Evolutionary conservation across 2,888 invertebrate species (phyloP).

Genomic region (Polietes domitor): DNA sequence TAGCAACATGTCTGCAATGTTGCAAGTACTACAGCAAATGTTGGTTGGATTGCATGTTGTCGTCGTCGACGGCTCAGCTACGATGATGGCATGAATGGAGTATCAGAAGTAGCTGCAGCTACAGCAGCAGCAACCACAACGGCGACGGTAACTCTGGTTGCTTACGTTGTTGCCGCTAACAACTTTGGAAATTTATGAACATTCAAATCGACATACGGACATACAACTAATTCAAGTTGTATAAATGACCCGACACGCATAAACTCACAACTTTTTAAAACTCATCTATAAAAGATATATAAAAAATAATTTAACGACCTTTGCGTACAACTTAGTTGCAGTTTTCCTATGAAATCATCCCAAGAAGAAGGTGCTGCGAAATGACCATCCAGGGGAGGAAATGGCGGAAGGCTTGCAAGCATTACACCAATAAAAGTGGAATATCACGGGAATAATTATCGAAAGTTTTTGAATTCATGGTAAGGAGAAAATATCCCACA

Average conservation of each 20-base stretch:
- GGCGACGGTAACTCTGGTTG: no score
- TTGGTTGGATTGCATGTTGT: constrained; percentile 1
- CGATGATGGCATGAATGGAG: constrained; percentile 6
- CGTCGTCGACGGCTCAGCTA: no score
- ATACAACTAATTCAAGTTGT: constrained; percentile 69
- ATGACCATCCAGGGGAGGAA: no score
- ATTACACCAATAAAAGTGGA: no score
- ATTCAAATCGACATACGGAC: constrained; percentile 7
- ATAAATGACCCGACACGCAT: constrained; percentile 70
- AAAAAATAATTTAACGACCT: constrained; percentile 57
- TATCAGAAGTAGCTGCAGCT: constrained; percentile 22
- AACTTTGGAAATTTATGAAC: constrained; percentile 51
- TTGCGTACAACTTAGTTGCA: constrained; percentile 61
- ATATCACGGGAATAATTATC: no score
- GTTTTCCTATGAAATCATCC: constrained; percentile 29
- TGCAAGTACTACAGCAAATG: neutral
- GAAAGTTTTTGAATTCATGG: no score
- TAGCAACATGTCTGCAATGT: constrained; percentile 4
- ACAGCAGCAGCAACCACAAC: neutral
- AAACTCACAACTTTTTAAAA: constrained; percentile 68
- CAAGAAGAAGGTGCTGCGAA: neutral
- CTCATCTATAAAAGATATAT: constrained; percentile 59
- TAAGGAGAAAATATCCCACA: no score
- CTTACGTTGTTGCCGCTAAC: constrained; percentile 47
- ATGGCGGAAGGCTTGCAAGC: no score